phyloP scores from a whole-genome alignment of 2,888 invertebrate species.

The Orthosia incerta region DNA sequence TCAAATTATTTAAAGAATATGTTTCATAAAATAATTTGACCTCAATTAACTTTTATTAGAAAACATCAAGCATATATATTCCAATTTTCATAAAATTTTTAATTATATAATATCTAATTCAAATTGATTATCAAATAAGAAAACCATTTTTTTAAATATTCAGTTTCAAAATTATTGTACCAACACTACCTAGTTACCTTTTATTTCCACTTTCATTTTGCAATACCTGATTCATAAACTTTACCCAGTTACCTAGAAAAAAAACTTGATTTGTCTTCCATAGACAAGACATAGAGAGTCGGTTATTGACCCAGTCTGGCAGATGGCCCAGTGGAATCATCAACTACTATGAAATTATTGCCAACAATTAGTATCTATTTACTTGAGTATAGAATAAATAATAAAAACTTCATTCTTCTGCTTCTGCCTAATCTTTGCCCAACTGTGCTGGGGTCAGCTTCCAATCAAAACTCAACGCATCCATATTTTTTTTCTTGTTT shows the following conservation, averaged over 20 bases:
- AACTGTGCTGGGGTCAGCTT: no score
- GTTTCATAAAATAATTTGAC: neutral
- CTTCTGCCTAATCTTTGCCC: no score
- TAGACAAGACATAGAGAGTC: constrained; percentile 44
- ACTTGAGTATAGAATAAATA: constrained; percentile 1
- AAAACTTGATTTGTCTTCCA: constrained; percentile 65
- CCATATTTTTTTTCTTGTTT: no score
- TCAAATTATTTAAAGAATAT: constrained; percentile 2
- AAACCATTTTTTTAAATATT: neutral
- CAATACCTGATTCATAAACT: constrained; percentile 15
- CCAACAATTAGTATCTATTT: constrained; percentile 59
- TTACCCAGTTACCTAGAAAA: constrained; percentile 67
- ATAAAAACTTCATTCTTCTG: constrained; percentile 4
- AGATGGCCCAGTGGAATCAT: constrained; percentile 72
- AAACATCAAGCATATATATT: neutral
- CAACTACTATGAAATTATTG: constrained; percentile 49
- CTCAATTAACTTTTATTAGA: neutral
- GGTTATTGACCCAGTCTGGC: constrained; percentile 87
- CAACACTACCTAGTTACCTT: neutral
- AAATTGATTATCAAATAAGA: neutral
- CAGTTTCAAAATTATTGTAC: neutral
- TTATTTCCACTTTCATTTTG: constrained; percentile 15
- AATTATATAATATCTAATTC: neutral
- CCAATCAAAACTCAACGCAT: no score
- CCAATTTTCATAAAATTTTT: neutral